Conservation (phyloP, 2,888 invertebrate species). For the Poecilobothrus nobilitatus region DNA sequence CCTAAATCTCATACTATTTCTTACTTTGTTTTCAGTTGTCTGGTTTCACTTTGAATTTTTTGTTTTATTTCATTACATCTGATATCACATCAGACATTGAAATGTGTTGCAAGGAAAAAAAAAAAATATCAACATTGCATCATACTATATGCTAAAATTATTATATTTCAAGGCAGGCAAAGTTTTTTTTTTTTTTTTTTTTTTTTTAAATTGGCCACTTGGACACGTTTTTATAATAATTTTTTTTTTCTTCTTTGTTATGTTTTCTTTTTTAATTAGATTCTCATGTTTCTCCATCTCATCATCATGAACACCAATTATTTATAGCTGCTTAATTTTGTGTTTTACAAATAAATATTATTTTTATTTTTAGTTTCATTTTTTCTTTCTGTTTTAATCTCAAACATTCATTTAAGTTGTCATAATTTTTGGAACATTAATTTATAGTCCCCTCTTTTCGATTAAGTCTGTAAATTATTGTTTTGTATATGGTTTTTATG, state of each 20-base stretch:
- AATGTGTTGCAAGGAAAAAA: neutral
- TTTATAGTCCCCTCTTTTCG: too few species aligned
- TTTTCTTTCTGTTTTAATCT: neutral
- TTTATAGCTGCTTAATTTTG: neutral
- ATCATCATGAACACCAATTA: neutral
- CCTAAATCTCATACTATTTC: too few species aligned
- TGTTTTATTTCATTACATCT: too few species aligned
- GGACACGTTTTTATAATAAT: neutral
- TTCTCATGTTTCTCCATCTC: neutral
- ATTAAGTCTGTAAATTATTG: too few species aligned
- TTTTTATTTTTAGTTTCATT: too few species aligned
- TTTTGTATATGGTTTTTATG: too few species aligned
- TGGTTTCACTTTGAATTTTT: too few species aligned
- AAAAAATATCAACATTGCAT: neutral
- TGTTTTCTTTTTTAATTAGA: neutral
- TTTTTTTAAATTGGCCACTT: neutral
- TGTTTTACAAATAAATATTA: too few species aligned
- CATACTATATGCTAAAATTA: neutral
- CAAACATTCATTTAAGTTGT: neutral
- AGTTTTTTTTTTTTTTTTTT: too few species aligned
- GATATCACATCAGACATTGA: too few species aligned
- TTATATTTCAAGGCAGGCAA: neutral
- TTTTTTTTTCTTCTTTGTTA: neutral
- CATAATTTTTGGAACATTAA: neutral
- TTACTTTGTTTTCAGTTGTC: too few species aligned